Percentiles rank a stretch among this genome's conserved stretches.
Evolutionary conservation across 2,888 invertebrate genomes (phyloP).

Genomic region (Dioctria rufipes): DNA sequence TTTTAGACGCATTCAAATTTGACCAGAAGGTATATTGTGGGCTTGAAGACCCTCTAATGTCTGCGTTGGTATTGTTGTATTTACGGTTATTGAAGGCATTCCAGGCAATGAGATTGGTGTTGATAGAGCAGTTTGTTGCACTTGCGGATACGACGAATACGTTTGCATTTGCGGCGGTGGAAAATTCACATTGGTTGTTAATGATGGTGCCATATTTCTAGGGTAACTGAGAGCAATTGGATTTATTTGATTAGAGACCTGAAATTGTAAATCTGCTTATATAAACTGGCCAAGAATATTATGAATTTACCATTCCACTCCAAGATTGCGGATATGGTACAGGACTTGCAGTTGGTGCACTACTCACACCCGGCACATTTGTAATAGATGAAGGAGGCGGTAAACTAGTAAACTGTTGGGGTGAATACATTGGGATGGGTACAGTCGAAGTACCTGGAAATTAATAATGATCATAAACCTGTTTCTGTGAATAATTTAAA

Average conservation of each 20-base stretch:
- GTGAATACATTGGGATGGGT: conserved; percentile 65
- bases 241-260: conserved; percentile 53
- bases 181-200: conserved; percentile 64
- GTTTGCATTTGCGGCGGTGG: conserved; percentile 66
- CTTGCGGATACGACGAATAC: conserved; percentile 70
- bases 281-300: background rate
- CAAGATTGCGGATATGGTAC: conserved; percentile 15
- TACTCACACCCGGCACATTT: conserved; percentile 19
- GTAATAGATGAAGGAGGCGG: conserved; percentile 74
- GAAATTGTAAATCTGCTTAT: background rate
- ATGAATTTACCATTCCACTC: conserved; percentile 27
- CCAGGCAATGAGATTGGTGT: conserved; percentile 83
- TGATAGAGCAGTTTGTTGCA: conserved; percentile 73
- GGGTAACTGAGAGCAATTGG: conserved; percentile 56
- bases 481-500: background rate
- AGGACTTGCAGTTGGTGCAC: background rate
- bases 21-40: conserved; percentile 54
- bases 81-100: conserved; percentile 86
- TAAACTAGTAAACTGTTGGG: conserved; percentile 68
- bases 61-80: conserved; percentile 73
- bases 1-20: conserved; percentile 40
- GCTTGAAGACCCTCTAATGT: conserved; percentile 56
- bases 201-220: conserved; percentile 47
- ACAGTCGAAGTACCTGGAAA: conserved; percentile 63
- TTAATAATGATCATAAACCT: conserved; percentile 23